phyloP scores from a whole-genome alignment of 2,797 vertebrate species.

The Chelonia mydas region DNA sequence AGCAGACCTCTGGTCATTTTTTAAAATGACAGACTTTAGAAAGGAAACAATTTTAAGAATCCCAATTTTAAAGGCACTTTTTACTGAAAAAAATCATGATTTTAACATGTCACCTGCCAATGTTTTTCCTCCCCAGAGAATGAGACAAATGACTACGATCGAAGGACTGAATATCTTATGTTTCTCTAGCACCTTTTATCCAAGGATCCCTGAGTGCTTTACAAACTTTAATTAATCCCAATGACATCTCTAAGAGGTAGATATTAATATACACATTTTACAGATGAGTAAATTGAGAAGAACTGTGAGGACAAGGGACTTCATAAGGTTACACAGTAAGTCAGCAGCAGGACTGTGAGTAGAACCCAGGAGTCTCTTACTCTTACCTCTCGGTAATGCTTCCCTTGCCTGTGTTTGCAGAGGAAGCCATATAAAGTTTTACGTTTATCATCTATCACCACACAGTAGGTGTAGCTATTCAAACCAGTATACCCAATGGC shows the following conservation, averaged over 20 bases:
- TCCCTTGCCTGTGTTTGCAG: not conserved
- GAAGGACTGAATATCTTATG: conserved; percentile 46
- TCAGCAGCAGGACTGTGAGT: rapidly evolving
- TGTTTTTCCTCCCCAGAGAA: conserved; percentile 20
- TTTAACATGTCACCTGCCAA: conserved; percentile 34
- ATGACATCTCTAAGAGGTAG: not conserved
- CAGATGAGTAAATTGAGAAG: not conserved
- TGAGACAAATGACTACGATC: conserved; percentile 61
- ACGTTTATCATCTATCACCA: not conserved
- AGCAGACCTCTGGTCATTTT: not conserved
- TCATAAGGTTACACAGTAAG: rapidly evolving
- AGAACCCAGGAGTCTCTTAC: not conserved
- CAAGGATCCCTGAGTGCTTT: not conserved
- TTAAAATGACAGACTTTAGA: not conserved
- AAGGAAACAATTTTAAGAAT: conserved; percentile 51
- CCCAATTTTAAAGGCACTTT: conserved; percentile 27
- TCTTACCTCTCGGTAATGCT: not conserved
- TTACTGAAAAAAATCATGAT: not conserved
- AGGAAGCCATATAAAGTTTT: not conserved
- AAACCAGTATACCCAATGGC: rapidly evolving
- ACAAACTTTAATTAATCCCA: conserved; percentile 39
- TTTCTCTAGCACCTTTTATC: conserved; percentile 14
- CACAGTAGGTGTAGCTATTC: not conserved
- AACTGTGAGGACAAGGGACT: rapidly evolving
- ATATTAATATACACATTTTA: not conserved